phyloP scores from a whole-genome alignment of 2,888 invertebrate genomes.

The Crossocerus cetratus region DNA sequence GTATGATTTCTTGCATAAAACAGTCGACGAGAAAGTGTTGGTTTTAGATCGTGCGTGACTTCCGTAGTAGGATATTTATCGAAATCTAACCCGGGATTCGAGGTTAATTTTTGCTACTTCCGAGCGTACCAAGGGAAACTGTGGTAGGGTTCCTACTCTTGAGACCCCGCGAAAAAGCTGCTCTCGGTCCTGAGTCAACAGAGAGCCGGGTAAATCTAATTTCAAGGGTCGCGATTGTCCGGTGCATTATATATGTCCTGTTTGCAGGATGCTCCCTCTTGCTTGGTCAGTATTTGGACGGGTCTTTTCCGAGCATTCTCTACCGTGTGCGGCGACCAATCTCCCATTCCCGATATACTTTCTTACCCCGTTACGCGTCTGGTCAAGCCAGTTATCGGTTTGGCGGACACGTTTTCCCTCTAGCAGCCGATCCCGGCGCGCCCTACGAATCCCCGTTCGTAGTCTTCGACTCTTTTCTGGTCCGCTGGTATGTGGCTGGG shows the following conservation, averaged over 20 bases:
- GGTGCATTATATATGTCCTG: constrained; percentile 67
- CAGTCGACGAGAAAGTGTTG: too few species aligned
- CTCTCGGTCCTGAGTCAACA: constrained; percentile 58
- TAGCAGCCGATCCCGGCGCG: constrained; percentile 15
- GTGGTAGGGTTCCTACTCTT: constrained; percentile 19
- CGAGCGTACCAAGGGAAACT: too few species aligned
- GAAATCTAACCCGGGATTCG: neutral
- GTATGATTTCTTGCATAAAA: too few species aligned
- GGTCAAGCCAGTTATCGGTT: too few species aligned
- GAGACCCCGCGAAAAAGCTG: constrained; percentile 41
- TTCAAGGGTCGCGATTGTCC: constrained; percentile 65
- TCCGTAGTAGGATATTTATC: neutral
- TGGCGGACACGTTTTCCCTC: constrained; percentile 7
- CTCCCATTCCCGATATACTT: constrained; percentile 20
- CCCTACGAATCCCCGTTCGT: constrained; percentile 27
- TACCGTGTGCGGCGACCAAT: constrained; percentile 2
- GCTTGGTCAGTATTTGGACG: constrained; percentile 37
- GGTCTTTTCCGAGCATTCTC: constrained; percentile 11
- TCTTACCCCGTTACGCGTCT: constrained; percentile 2
- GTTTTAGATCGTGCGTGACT: too few species aligned
- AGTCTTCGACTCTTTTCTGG: constrained; percentile 16
- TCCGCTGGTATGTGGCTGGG: constrained; percentile 22
- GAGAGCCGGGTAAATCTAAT: constrained; percentile 63
- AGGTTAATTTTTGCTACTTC: neutral
- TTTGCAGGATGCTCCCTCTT: constrained; percentile 44